Conservation (phyloP, 2,113 vertebrate species). For the Sterna hirundo region DNA sequence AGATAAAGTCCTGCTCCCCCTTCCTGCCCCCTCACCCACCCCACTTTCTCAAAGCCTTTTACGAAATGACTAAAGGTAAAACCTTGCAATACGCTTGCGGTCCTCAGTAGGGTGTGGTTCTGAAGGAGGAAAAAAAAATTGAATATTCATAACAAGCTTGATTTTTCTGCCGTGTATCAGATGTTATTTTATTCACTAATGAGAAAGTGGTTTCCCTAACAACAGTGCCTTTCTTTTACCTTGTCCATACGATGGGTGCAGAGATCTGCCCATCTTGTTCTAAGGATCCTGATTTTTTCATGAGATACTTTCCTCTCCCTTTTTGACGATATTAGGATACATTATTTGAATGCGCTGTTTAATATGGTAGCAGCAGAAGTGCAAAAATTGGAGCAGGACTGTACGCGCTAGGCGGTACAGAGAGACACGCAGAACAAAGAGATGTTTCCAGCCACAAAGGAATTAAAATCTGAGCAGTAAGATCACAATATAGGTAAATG, state of each 20-base stretch:
- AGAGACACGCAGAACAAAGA: background rate
- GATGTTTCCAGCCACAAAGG: background rate
- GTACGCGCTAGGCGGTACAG: background rate
- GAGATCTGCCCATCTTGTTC: background rate
- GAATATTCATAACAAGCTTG: background rate
- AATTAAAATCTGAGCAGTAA: background rate
- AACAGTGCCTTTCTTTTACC: background rate
- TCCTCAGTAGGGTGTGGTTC: background rate
- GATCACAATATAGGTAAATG: background rate
- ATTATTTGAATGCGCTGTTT: background rate
- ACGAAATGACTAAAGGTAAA: background rate
- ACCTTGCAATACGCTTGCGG: accelerated
- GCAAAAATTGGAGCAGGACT: background rate
- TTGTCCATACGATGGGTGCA: background rate
- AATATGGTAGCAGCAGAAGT: background rate
- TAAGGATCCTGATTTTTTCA: background rate
- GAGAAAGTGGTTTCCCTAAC: background rate
- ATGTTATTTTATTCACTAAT: background rate
- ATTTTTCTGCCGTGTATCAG: background rate
- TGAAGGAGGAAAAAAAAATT: background rate
- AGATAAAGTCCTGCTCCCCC: background rate
- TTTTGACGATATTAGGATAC: background rate
- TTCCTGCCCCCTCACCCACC: background rate
- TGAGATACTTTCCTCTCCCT: background rate
- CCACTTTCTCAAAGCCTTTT: background rate